Evolutionary conservation across 2,888 invertebrate species (phyloP).

Genomic region (Nebria brevicollis): DNA sequence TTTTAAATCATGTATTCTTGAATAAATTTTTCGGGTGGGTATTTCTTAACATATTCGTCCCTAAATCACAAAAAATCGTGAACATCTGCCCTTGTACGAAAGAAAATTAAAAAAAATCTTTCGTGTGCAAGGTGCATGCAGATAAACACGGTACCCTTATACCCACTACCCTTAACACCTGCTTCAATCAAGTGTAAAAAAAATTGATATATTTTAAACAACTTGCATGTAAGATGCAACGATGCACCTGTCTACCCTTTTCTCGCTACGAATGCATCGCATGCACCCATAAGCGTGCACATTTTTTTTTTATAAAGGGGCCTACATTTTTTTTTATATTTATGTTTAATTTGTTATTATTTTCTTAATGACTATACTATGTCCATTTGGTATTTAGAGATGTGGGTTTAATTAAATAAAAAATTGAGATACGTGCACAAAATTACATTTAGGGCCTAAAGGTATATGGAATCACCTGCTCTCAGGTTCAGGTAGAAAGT

Average conservation of each 20-base stretch:
- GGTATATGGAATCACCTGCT: too few species aligned
- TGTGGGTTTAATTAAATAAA: too few species aligned
- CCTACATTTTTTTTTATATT: background rate
- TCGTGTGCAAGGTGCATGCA: constrained; percentile 25
- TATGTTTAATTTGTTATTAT: too few species aligned
- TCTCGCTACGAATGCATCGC: background rate
- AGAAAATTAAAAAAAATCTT: constrained; percentile 1
- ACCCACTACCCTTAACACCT: background rate
- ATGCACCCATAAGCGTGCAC: background rate
- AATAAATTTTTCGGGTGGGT: background rate
- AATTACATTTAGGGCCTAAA: too few species aligned
- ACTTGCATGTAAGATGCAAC: constrained; percentile 5
- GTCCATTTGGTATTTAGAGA: too few species aligned
- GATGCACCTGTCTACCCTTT: background rate
- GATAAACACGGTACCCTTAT: constrained; percentile 39
- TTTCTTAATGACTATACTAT: too few species aligned
- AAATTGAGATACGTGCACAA: too few species aligned
- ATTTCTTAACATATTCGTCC: constrained; percentile 17
- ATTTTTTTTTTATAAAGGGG: background rate
- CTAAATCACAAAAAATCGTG: constrained; percentile 31
- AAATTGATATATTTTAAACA: background rate
- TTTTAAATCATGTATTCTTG: too few species aligned
- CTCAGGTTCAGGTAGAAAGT: too few species aligned
- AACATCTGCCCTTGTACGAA: constrained; percentile 32
- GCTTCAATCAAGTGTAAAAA: background rate